Percentiles rank a stretch among this genome's conserved stretches.
phyloP scores from a whole-genome alignment of 2,797 vertebrate species.

The Manis crassicaudata region DNA sequence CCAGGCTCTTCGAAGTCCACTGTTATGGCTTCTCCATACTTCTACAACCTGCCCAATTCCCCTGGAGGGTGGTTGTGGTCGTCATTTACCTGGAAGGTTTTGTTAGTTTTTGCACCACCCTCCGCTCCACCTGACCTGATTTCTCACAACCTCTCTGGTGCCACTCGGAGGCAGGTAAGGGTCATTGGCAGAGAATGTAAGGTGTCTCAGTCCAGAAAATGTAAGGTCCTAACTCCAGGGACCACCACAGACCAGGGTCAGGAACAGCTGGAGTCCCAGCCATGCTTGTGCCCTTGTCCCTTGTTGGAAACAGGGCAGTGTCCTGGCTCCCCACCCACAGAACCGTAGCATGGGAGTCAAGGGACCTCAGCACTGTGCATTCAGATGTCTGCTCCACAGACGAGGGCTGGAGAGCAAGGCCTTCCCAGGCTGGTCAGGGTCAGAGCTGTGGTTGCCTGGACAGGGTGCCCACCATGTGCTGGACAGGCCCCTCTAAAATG shows the following conservation, averaged over 20 bases:
- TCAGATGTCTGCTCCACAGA: neutral
- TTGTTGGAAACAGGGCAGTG: neutral
- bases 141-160: neutral
- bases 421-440: neutral
- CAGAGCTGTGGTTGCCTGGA: neutral
- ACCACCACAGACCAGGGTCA: neutral
- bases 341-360: neutral
- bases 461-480: neutral
- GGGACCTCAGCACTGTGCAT: neutral
- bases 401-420: neutral
- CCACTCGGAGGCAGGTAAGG: neutral
- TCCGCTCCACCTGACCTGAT: neutral
- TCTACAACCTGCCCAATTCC: neutral
- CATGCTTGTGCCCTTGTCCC: neutral
- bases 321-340: neutral
- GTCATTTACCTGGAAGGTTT: neutral
- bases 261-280: neutral
- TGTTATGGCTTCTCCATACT: neutral
- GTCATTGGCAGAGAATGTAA: neutral
- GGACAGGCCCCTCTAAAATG: neutral
- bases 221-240: neutral
- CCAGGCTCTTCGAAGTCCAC: neutral
- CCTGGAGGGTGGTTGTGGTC: neutral
- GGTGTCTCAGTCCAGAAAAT: neutral
- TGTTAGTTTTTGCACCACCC: neutral